Evolutionary conservation across 37 sponge, comb jelly and placozoan genomes (phyloP).

Genomic region (Axinella damicornis): DNA sequence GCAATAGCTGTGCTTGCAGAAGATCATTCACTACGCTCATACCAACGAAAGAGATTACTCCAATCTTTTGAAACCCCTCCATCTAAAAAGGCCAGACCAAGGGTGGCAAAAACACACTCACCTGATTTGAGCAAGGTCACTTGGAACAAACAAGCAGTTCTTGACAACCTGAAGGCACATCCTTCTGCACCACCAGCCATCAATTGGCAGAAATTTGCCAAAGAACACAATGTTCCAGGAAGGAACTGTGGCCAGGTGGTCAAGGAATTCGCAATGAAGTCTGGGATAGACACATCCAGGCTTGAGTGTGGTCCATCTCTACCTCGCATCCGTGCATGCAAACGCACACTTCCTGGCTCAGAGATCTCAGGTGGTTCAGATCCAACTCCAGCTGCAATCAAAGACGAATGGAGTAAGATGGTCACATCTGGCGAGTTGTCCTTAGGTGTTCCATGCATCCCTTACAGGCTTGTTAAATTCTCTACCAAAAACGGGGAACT

Average conservation of each 20-base stretch:
- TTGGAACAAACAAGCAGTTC: constrained; percentile 28
- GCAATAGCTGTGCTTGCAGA: constrained; percentile 36
- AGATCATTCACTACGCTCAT: constrained; percentile 11
- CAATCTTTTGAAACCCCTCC: constrained; percentile 33
- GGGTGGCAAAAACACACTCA: constrained; percentile 5
- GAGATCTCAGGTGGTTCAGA: too few relatives aligned
- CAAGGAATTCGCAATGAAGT: too few relatives aligned
- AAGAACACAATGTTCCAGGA: constrained; percentile 1
- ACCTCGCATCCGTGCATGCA: too few relatives aligned
- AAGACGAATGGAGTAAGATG: too few relatives aligned
- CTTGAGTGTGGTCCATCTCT: too few relatives aligned
- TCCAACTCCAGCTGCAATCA: too few relatives aligned
- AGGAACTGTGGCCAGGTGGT: too few relatives aligned
- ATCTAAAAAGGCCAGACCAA: not conserved
- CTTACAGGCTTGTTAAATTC: not conserved
- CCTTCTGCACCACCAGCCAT: constrained; percentile 12
- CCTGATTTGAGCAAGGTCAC: constrained; percentile 12
- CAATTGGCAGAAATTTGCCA: constrained; percentile 20
- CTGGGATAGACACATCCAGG: too few relatives aligned
- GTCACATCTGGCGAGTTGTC: constrained; percentile 12
- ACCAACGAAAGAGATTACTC: constrained; percentile 30
- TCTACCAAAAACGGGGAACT: constrained; percentile 9
- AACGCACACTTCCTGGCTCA: too few relatives aligned
- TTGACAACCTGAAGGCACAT: not conserved
- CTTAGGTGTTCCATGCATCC: constrained; percentile 25